Percentiles rank a stretch among this genome's conserved stretches.
phyloP scores from a whole-genome alignment of 2,113 vertebrate species.

The Chitala chitala region DNA sequence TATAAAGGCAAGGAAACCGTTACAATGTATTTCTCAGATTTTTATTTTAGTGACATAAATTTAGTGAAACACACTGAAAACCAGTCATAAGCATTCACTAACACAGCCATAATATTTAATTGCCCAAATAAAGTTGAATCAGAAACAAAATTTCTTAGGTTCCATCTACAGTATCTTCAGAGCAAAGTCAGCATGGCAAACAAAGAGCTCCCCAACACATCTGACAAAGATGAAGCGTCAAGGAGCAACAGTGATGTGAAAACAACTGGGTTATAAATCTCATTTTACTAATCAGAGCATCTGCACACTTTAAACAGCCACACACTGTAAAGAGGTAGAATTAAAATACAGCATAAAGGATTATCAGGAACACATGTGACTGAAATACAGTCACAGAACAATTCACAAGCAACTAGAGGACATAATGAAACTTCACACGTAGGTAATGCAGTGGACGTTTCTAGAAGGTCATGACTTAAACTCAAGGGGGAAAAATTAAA shows the following conservation, averaged over 20 bases:
- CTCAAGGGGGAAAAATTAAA: no score
- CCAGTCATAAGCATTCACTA: neutral
- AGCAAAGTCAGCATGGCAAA: conserved; percentile 50
- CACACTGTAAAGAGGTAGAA: neutral
- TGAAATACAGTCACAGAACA: neutral
- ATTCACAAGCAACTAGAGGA: no score
- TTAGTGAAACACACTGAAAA: neutral
- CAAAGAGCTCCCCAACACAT: conserved; percentile 39
- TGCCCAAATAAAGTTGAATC: neutral
- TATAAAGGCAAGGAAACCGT: no score
- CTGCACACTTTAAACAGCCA: neutral
- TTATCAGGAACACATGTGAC: no score
- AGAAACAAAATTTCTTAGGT: neutral
- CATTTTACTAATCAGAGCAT: neutral
- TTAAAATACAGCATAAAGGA: neutral
- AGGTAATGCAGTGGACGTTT: no score
- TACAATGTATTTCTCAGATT: no score
- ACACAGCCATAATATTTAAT: neutral
- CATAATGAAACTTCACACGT: no score
- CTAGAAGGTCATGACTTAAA: no score
- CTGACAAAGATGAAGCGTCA: conserved; percentile 38
- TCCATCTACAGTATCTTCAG: conserved; percentile 18
- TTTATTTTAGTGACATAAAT: no score
- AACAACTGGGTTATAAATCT: neutral
- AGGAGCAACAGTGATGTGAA: conserved; percentile 28